Evolutionary conservation across 2,888 invertebrate genomes (phyloP), one percentile per base, ranked within the genome.

Genomic region (Euproctis similis): DNA sequence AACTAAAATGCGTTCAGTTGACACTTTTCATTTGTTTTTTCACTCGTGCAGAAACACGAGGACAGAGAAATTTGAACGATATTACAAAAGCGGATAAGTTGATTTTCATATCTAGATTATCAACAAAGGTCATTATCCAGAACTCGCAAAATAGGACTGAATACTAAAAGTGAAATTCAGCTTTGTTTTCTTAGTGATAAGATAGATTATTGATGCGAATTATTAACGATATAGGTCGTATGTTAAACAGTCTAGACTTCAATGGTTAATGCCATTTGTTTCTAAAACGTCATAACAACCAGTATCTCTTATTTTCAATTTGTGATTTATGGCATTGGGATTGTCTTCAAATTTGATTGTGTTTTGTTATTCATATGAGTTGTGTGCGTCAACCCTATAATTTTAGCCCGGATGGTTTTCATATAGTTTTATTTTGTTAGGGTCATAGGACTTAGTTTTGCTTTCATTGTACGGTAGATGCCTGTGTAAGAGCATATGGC

Each of bases 381-480:
- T 30, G 69, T 66, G 80, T 74, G 70, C 80, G 76, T 75, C 75
- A 80, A 72, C 80, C 61, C 63, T 65, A 73, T 69, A 72, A 75
- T 80, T 81, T 81, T 81, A 81, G 80, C 70, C 69, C 67, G 80
- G 73, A 75, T 73, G 72, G 74, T 65, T 68, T 78, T n/a, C 70
- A 69, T 80, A 71, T 68, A 72, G 69, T 80, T 81, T 82, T 82
- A 77, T 82, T 82, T 77, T 70, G 72, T 68, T 76, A 75, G 77
- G 81, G 76, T 78, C 76, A 76, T 20, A 21, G 61, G 63, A 65
- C 68, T 52, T 47, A 39, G 46, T 57, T 61, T 64, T 69, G 56
- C 59, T 72, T 64, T 73, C 69, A 53, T 68, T 71, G 59, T 37
- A 27, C 36, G 43, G 52, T 60, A 50, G 55, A 65, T 60, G 62